Percentiles rank a stretch among this genome's conserved stretches.
Evolutionary conservation across 2,113 vertebrate species (phyloP).

Genomic region (Nycticebus coucang): DNA sequence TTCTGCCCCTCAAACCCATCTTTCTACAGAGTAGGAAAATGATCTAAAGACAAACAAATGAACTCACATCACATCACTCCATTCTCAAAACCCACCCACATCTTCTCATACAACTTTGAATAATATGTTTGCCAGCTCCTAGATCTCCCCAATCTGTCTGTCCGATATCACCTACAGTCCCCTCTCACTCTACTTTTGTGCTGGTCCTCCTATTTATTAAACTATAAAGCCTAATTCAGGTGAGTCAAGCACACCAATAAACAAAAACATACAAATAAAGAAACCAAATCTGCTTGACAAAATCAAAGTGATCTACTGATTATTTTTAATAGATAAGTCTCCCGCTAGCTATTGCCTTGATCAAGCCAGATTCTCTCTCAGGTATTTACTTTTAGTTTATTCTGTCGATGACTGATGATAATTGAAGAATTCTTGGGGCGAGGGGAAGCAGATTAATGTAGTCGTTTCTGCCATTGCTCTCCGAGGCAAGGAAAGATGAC

Average conservation of each 20-base stretch:
- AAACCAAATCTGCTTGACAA: neutral
- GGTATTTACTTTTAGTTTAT: neutral
- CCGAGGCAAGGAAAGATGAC: neutral
- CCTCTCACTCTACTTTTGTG: neutral
- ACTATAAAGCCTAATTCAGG: neutral
- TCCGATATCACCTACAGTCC: too few species aligned
- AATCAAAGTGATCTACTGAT: neutral
- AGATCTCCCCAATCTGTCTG: neutral
- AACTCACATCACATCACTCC: neutral
- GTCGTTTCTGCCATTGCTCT: neutral
- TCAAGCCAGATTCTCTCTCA: neutral
- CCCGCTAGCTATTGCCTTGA: neutral
- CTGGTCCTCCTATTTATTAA: neutral
- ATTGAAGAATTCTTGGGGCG: neutral
- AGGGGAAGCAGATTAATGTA: neutral
- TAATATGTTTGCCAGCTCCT: neutral
- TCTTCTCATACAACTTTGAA: neutral
- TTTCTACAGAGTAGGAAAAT: neutral
- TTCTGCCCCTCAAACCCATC: neutral
- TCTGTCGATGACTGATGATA: neutral
- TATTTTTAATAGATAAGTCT: constrained; percentile 6
- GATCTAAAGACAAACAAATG: neutral
- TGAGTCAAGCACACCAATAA: neutral
- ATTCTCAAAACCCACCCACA: neutral
- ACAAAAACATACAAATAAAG: neutral